phyloP scores from a whole-genome alignment of 2,888 invertebrate species.

The Limnephilus rhombicus region DNA sequence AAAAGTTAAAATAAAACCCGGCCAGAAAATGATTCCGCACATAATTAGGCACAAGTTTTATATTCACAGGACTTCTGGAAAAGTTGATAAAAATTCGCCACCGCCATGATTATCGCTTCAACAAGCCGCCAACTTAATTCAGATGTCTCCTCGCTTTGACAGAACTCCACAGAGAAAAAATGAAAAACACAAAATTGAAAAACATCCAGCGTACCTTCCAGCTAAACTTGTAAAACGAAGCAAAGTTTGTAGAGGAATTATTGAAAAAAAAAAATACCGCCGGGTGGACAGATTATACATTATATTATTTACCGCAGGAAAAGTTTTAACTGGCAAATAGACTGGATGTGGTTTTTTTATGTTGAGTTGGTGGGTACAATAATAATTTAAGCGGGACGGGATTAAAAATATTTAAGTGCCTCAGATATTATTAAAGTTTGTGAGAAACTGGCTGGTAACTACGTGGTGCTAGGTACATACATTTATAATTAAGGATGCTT shows the following conservation, averaged over 20 bases:
- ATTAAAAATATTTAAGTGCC: not conserved
- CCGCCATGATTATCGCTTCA: slow-evolving; percentile 65
- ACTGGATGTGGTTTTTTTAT: slow-evolving; percentile 18
- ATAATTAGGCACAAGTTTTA: slow-evolving; percentile 48
- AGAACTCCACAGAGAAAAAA: slow-evolving; percentile 47
- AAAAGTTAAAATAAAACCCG: slow-evolving; percentile 6
- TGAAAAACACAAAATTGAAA: slow-evolving; percentile 49
- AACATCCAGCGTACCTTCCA: slow-evolving; percentile 51
- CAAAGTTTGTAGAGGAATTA: slow-evolving; percentile 42
- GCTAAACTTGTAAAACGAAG: slow-evolving; percentile 39
- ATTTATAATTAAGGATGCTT: not conserved
- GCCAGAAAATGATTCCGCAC: not conserved
- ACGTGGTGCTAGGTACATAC: not conserved
- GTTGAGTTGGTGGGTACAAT: not conserved
- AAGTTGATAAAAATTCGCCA: slow-evolving; percentile 58
- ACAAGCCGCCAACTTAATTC: slow-evolving; percentile 65
- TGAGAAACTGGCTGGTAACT: not conserved
- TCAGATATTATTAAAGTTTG: not conserved
- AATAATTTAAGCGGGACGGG: slow-evolving; percentile 24
- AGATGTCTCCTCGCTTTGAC: slow-evolving; percentile 63
- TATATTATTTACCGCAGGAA: slow-evolving; percentile 27
- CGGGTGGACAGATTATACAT: slow-evolving; percentile 42
- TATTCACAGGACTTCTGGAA: slow-evolving; percentile 43
- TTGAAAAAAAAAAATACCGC: slow-evolving; percentile 31
- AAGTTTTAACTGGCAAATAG: slow-evolving; percentile 31